These are phyloP conservation scores for Chanos chanos DNA, from an alignment of 2,797 vertebrate genomes.

Conservation along the genomic window DNA sequence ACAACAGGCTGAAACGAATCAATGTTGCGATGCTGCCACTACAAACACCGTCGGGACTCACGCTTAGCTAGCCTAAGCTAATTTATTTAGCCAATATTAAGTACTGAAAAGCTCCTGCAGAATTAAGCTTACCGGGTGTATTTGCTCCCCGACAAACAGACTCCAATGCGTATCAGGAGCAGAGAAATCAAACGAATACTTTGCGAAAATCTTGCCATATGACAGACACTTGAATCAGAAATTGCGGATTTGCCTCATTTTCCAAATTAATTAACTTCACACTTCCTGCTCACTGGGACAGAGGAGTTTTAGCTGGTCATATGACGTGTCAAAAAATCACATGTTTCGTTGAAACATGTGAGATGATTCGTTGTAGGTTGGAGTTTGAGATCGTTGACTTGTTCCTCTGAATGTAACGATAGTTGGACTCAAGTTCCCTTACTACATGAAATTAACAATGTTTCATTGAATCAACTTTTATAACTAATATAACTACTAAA, in stretches of 20 bases:
- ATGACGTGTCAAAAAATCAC: too few species aligned
- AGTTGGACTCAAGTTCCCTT: too few species aligned
- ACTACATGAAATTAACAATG: too few species aligned
- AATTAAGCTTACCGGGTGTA: conserved; percentile 59
- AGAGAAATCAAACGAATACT: conserved; percentile 35
- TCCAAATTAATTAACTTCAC: neutral
- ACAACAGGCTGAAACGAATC: too few species aligned
- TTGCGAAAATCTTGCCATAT: conserved; percentile 51
- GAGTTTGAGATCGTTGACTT: too few species aligned
- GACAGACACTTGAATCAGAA: neutral
- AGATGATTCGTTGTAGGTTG: too few species aligned
- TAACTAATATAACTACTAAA: too few species aligned
- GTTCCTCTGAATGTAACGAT: too few species aligned
- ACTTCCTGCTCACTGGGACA: neutral
- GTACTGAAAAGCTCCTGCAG: neutral
- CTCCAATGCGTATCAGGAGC: conserved; percentile 47
- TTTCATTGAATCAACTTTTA: too few species aligned
- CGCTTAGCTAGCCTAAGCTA: neutral
- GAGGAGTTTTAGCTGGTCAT: neutral
- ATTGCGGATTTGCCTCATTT: neutral
- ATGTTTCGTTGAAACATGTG: too few species aligned
- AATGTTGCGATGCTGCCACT: too few species aligned
- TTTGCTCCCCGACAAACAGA: conserved; percentile 34
- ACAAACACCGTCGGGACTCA: too few species aligned
- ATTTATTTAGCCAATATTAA: neutral